Evolutionary conservation across 2,888 invertebrate genomes (phyloP).

Genomic region (Xestia c-nigrum): DNA sequence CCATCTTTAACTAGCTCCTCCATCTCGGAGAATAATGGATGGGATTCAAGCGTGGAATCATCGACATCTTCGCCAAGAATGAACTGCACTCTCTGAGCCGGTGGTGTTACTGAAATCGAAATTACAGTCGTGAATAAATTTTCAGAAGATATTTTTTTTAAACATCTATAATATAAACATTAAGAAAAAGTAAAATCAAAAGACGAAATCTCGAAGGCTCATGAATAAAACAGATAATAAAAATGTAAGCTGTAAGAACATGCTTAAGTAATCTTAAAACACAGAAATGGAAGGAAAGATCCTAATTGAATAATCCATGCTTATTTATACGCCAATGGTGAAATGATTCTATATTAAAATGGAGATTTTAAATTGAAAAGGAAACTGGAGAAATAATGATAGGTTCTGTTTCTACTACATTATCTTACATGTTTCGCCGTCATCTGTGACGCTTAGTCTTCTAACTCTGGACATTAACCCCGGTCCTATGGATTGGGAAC

Average conservation of each 20-base stretch:
- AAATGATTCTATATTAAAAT: conserved; percentile 53
- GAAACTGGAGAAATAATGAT: conserved; percentile 53
- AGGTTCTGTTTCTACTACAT: conserved; percentile 62
- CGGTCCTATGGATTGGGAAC: conserved; percentile 79
- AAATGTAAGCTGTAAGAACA: conserved; percentile 44
- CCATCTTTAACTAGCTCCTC: conserved; percentile 96
- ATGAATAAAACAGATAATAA: conserved; percentile 50
- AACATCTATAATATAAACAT: conserved; percentile 11
- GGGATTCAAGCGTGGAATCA: conserved; percentile 95
- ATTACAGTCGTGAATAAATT: conserved; percentile 20
- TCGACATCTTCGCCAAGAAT: conserved; percentile 98
- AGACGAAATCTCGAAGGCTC: conserved; percentile 39
- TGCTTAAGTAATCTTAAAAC: conserved; percentile 44
- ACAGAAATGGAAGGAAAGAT: conserved; percentile 33
- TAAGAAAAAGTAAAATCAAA: conserved; percentile 19
- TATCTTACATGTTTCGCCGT: conserved; percentile 94
- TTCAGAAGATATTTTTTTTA: neutral
- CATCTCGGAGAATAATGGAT: conserved; percentile 99
- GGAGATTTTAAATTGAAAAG: conserved; percentile 50
- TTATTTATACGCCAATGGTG: conserved; percentile 46
- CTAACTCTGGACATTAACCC: conserved; percentile 90
- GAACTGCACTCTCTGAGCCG: conserved; percentile 99
- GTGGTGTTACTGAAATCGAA: conserved; percentile 94
- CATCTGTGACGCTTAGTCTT: conserved; percentile 93
- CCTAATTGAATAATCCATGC: conserved; percentile 62